Base-by-base conservation (phyloP, 1,140 invertebrate species). In the Formica selysi region DNA sequence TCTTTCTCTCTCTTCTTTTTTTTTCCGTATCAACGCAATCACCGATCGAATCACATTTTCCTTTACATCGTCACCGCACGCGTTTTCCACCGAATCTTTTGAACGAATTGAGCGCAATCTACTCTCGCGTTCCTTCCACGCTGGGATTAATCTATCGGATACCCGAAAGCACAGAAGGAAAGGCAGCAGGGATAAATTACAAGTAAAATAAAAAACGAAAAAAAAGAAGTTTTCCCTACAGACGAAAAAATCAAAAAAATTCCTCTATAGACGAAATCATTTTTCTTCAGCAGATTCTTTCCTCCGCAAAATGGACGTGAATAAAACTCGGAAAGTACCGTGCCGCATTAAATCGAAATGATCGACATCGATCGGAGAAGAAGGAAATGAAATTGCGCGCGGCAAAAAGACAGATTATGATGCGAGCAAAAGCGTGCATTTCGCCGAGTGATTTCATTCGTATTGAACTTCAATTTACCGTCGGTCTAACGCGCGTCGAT, bases 401-500 rank as follows among this genome's bases (percentile, higher is more conserved):
- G 67, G 79, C 57, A 83, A 83, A 83, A 83, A 73, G 79, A 74
- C 79, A 73, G 68, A 83, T 74, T 83, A 73, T 83, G 54, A 83
- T 54, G 79, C 16, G 67, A 16, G 79, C 26, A 71, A 81, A 71
- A 71, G 67, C 79, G 79, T 38, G 11, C 67, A 71, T 74, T 81
- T 74, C 57, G 79, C 54, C 68, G 54, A 83, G 79, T 48, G 86
- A 89, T 87, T 78, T 26, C 38, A 32, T 38, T 68, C 85, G 86
- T 85, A 85, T 87, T 73, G 86, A 85, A 85, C 61, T 89, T 89
- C 79, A 78, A 89, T 89, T 87, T 78, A 54, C 64, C 86, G 19
- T 38, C 73, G 48, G 61, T 26, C 67, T 80, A 79, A 86, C 36
- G 48, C 54, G 44, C 71, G 54, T 59, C 87, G 88, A 89, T 89